Evolutionary conservation across 2,113 vertebrate species (phyloP), one percentile per base, ranked within the genome.

Genomic region (Albula goreensis): DNA sequence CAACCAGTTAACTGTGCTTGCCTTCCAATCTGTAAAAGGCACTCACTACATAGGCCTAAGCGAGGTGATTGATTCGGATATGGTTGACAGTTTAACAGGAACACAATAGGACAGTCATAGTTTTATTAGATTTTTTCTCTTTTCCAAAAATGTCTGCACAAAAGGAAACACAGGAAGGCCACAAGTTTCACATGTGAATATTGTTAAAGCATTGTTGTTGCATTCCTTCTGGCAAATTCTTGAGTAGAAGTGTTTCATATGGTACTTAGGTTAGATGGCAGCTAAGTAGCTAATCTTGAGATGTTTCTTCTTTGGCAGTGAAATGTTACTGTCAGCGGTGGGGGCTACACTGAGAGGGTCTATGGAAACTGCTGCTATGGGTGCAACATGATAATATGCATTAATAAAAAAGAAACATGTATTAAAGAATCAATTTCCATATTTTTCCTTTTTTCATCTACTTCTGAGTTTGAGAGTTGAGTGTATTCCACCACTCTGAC

Each of bases 391-490:
- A 77, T 81, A 84, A 83, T 74, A 66, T 81, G 60, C 53, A 25
- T 13, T 25, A 79, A 22, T 78, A 80, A 25, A 52, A 79, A 85
- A 41, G 31, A 41, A 83, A 31, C 80, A 79, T n/a, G 25, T 80
- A 80, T 85, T 83, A 85, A 22, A 66, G 51, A 83, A 82, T 52
- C 50, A 81, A 86, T 88, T 83, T 83, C 25, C 81, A 83, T 88
- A 60, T 88, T 85, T 83, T 84, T 88, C 52, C 50, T 80, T 80
- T 85, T 41, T 66, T 66, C 80, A 22, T 83, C 19, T 63, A 22
- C 3, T 51, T 85, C 83, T 77, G 50, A 80, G 74, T 50, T 78
- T 50, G n/a, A 74, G 51, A 87, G 70, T 50, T 49, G 60, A 85
- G 84, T 49, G 63, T 83, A 52, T 85, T 63, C 79, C 80, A 88